Percentiles rank a stretch among this genome's conserved stretches.
These are phyloP conservation scores for Phengaris alcon DNA, from an alignment of 2,888 invertebrate genomes.

Conservation along the genomic window DNA sequence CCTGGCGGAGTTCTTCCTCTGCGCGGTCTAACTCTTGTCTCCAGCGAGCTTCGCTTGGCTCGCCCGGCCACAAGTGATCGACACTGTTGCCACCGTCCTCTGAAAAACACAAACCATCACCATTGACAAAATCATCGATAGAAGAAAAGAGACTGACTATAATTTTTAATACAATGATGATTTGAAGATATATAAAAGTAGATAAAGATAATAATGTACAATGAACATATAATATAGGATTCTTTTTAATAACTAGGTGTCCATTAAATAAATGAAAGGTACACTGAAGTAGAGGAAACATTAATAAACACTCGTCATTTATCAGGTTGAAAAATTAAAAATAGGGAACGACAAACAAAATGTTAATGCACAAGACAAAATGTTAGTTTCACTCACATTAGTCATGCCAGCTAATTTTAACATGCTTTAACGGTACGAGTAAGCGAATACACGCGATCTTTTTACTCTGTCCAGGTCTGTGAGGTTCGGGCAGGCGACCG, in stretches of 20 bases:
- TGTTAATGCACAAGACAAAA: conserved; percentile 6
- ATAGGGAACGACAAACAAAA: conserved; percentile 31
- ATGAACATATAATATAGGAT: background rate
- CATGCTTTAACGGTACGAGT: conserved; percentile 29
- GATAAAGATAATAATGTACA: background rate
- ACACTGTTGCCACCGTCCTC: conserved; percentile 70
- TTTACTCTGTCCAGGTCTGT: conserved; percentile 75
- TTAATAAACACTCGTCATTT: background rate
- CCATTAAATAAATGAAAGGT: background rate
- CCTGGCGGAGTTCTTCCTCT: conserved; percentile 73
- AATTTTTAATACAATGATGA: background rate
- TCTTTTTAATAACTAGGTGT: background rate
- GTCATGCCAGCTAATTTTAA: conserved; percentile 58
- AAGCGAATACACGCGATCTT: conserved; percentile 35
- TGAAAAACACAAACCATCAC: conserved; percentile 43
- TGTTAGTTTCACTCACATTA: conserved; percentile 65
- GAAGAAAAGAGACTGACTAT: no score
- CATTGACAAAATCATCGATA: background rate
- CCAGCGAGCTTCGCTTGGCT: conserved; percentile 79
- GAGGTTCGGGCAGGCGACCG: conserved; percentile 81
- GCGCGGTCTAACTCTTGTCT: conserved; percentile 71
- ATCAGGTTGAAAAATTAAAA: background rate
- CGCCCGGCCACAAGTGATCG: conserved; percentile 73
- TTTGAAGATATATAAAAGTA: background rate
- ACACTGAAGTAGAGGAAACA: background rate